Evolutionary conservation across 2,113 vertebrate species (phyloP).

Genomic region (Etheostoma spectabile): DNA sequence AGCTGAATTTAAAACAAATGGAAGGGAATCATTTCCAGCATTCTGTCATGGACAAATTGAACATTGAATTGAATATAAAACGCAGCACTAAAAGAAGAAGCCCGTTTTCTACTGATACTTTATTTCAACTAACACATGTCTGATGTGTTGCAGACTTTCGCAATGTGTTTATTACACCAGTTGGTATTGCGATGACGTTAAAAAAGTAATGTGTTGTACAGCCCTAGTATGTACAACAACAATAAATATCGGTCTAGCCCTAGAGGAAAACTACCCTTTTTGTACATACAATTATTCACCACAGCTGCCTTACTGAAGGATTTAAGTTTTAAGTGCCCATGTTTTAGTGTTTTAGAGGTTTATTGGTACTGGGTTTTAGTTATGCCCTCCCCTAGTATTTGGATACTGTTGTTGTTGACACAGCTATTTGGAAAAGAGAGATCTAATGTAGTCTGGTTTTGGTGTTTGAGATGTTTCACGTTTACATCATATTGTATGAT

Average conservation of each 20-base stretch:
- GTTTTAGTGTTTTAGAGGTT: neutral
- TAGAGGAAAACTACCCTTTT: neutral
- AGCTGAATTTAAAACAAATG: too few relatives aligned
- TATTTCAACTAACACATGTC: too few relatives aligned
- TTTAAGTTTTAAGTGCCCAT: neutral
- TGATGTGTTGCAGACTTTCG: too few relatives aligned
- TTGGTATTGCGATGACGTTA: too few relatives aligned
- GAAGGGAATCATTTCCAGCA: too few relatives aligned
- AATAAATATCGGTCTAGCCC: neutral
- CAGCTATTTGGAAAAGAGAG: neutral
- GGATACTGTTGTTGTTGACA: neutral
- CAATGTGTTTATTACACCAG: too few relatives aligned
- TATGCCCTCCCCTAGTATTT: neutral
- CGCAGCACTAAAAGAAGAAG: too few relatives aligned
- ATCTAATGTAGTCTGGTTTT: neutral
- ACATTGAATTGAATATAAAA: too few relatives aligned
- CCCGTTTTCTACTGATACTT: too few relatives aligned
- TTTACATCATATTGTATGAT: neutral
- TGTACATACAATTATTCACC: neutral
- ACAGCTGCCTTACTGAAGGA: slow-evolving; percentile 15
- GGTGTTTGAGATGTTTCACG: neutral
- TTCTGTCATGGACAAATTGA: too few relatives aligned
- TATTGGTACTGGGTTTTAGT: neutral
- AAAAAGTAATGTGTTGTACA: too few relatives aligned
- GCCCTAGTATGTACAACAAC: too few relatives aligned